phyloP scores from a whole-genome alignment of 2,888 invertebrate species.

The Scaptodrosophila latifasciaeformis region DNA sequence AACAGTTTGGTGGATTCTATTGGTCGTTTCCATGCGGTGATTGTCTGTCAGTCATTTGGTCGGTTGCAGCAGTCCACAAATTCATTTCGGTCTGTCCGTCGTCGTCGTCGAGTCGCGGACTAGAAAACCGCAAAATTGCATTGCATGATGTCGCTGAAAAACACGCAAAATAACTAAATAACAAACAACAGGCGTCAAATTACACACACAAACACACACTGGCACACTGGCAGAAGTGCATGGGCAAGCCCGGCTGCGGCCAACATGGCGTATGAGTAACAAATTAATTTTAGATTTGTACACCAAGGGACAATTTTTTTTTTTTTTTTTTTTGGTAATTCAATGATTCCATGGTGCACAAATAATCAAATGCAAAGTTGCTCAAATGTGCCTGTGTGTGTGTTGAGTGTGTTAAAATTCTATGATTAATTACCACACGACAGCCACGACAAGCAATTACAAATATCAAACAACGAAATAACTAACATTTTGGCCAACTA shows the following conservation, averaged over 20 bases:
- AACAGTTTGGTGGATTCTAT: no score
- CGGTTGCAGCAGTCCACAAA: no score
- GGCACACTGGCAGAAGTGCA: neutral
- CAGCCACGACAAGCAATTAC: neutral
- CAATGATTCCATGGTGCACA: slow-evolving; percentile 9
- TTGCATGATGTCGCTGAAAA: slow-evolving; percentile 52
- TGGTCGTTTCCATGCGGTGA: no score
- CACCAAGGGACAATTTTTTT: slow-evolving; percentile 10
- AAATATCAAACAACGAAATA: slow-evolving; percentile 1
- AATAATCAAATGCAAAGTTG: slow-evolving; percentile 55
- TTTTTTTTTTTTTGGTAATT: slow-evolving; percentile 17
- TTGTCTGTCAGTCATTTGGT: no score
- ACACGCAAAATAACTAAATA: slow-evolving; percentile 61
- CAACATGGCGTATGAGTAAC: slow-evolving; percentile 48
- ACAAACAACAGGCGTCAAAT: slow-evolving; percentile 68
- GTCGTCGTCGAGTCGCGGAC: slow-evolving; percentile 16
- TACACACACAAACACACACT: slow-evolving; percentile 34
- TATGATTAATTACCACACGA: slow-evolving; percentile 60
- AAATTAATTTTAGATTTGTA: slow-evolving; percentile 66
- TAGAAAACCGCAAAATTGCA: slow-evolving; percentile 63
- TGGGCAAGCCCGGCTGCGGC: neutral
- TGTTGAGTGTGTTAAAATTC: no score
- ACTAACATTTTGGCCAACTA: slow-evolving; percentile 14
- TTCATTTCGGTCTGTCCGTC: no score
- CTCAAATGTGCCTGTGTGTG: slow-evolving; percentile 34